phyloP scores from a whole-genome alignment of 2,797 vertebrate genomes.

The Artibeus lituratus region DNA sequence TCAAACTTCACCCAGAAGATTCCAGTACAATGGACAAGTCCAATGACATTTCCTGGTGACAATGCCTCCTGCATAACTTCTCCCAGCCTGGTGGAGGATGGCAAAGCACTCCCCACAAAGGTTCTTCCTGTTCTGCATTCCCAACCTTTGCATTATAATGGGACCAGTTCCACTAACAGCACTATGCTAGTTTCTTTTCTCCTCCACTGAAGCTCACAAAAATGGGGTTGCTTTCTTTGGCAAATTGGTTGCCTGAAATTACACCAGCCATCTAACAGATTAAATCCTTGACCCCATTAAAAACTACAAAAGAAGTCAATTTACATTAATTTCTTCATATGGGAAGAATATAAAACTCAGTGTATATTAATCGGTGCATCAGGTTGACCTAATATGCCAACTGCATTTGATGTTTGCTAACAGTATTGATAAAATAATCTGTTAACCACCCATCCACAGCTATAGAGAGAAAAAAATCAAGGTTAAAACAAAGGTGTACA shows the following conservation, averaged over 20 bases:
- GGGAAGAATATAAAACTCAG: conserved; percentile 10
- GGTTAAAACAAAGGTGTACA: not conserved
- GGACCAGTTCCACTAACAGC: not conserved
- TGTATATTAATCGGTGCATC: not conserved
- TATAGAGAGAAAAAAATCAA: not conserved
- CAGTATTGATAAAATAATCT: not conserved
- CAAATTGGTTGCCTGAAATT: not conserved
- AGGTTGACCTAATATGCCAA: conserved; percentile 13
- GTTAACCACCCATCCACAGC: not conserved
- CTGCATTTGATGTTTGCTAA: not conserved
- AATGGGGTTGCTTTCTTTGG: not conserved
- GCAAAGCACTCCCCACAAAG: not conserved
- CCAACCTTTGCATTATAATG: not conserved
- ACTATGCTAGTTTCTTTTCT: not conserved
- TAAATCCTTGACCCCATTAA: conserved; percentile 40
- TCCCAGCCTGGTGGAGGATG: not conserved
- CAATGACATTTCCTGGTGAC: not conserved
- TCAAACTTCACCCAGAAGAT: not conserved
- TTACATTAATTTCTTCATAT: not conserved
- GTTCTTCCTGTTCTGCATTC: not conserved
- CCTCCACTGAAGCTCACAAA: not conserved
- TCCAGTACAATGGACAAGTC: not conserved
- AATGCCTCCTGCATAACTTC: not conserved
- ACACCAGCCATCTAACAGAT: conserved; percentile 14
- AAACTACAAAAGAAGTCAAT: not conserved